phyloP scores from a whole-genome alignment of 2,113 vertebrate genomes.

The Ceyx melanurus region DNA sequence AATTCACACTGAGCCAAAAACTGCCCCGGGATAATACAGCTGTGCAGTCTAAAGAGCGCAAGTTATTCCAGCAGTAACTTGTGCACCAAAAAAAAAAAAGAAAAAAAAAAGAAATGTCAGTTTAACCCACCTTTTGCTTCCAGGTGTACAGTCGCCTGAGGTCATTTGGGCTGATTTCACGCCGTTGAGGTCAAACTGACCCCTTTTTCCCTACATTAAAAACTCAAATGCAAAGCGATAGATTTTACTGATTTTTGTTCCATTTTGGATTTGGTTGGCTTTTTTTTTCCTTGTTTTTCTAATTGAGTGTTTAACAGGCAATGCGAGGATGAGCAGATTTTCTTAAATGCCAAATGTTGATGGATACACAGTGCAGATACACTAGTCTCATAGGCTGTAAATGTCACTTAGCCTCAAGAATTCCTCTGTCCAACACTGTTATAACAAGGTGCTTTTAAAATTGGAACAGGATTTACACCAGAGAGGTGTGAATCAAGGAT shows the following conservation, averaged over 20 bases:
- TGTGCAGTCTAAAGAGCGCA: conserved; percentile 15
- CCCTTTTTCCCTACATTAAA: background rate
- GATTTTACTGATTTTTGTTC: background rate
- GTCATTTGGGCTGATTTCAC: conserved; percentile 20
- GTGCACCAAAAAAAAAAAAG: background rate
- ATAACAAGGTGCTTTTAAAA: conserved; percentile 68
- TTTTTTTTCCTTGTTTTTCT: background rate
- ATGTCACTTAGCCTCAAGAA: conserved; percentile 68
- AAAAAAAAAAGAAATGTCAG: background rate
- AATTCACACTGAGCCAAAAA: conserved; percentile 56
- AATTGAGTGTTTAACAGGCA: conserved; percentile 51
- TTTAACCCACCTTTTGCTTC: conserved; percentile 34
- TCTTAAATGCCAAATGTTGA: conserved; percentile 69
- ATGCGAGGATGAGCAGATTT: conserved; percentile 60
- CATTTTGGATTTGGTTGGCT: no score
- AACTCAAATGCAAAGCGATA: background rate
- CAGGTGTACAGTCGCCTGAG: conserved; percentile 25
- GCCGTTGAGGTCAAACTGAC: background rate
- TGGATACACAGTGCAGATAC: conserved; percentile 55
- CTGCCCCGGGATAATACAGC: conserved; percentile 67
- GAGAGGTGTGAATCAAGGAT: conserved; percentile 55
- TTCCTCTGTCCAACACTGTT: conserved; percentile 64
- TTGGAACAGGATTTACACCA: conserved; percentile 60
- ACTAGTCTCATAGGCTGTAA: conserved; percentile 61
- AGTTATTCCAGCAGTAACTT: conserved; percentile 33